Evolutionary conservation across 2,888 invertebrate genomes (phyloP), one percentile per base, ranked within the genome.

Genomic region (Tiliacea citrago): DNA sequence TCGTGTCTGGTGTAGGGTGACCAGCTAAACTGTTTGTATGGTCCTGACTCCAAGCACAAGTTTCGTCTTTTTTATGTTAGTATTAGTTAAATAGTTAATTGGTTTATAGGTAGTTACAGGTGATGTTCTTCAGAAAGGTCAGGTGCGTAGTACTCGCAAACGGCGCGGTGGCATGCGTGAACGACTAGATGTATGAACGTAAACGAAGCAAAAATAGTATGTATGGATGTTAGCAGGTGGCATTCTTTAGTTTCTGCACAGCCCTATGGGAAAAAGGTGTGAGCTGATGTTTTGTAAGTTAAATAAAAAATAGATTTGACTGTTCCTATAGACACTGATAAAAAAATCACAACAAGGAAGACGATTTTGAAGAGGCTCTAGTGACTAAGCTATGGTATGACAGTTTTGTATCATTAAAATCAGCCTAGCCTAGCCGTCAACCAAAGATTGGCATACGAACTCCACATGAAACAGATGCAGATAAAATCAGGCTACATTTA

Each of bases 1-100:
- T 83, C 70, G 82, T 71, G 79, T 75, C 67, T 82, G 65, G 0
- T 7, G 61, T 78, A 82, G 75, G 76, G 79, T 77, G 35, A 75
- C 86, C 79, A 88, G 2, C 8, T n/a, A 0, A 35, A 16, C 9
- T 47, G 10, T 45, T 62, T 13, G 10, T 8, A 42, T 16, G 6
- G 21, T 62, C 6, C 29, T n/a, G 42, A n/a, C 39, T 47, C 5
- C 0, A 42, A 24, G 24, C 24, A 18, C 10, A 29, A 8, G 45
- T 4, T 29, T 21, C 12, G 18, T 47, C 21, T 63, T 21, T 21
- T 21, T 29, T 47, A 0, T 18, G 45, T 29, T 10, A 58, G 10
- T 18, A 8, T 49, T 49, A 49, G 16, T 16, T 16, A 42, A 42
- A 39, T 39, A 39, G 7, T 42, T 39, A 39, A 0, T 7, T 9